Evolutionary conservation across 2,888 invertebrate species (phyloP).

Genomic region (Phortica okadai): DNA sequence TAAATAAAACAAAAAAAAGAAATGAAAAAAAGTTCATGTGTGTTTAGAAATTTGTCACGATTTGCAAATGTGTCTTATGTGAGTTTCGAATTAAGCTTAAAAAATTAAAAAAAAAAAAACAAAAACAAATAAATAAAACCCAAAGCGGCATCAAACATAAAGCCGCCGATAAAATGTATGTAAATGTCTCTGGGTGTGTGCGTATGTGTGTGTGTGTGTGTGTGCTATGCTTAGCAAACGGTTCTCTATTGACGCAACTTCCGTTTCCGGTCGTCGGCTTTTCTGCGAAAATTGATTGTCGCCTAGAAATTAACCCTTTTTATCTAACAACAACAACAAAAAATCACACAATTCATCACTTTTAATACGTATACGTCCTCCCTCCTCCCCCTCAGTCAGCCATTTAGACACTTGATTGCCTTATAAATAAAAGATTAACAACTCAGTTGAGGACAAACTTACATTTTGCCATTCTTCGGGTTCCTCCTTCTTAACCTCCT

Average conservation of each 20-base stretch:
- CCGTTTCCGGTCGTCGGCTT: constrained; percentile 22
- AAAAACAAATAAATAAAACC: background rate
- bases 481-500: constrained; percentile 87
- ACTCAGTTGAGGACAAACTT: constrained; percentile 73
- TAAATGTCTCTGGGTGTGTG: background rate
- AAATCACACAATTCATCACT: background rate
- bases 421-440: constrained; percentile 5
- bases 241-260: constrained; percentile 14
- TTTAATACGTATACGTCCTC: background rate
- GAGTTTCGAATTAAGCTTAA: background rate
- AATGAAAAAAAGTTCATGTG: background rate
- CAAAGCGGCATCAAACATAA: constrained; percentile 2
- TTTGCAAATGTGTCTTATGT: constrained; percentile 34
- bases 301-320: background rate
- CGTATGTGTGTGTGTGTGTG: background rate
- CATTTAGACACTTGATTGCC: constrained; percentile 6
- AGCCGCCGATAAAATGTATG: background rate
- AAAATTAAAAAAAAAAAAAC: background rate
- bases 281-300: background rate
- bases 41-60: constrained; percentile 62
- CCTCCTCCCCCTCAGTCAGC: background rate
- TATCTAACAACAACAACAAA: background rate
- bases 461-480: constrained; percentile 96
- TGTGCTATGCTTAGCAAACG: background rate
- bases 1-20: too few relatives aligned